These are phyloP conservation scores for Macrosiphum euphorbiae DNA, from an alignment of 2,888 invertebrate genomes.

Conservation along the genomic window DNA sequence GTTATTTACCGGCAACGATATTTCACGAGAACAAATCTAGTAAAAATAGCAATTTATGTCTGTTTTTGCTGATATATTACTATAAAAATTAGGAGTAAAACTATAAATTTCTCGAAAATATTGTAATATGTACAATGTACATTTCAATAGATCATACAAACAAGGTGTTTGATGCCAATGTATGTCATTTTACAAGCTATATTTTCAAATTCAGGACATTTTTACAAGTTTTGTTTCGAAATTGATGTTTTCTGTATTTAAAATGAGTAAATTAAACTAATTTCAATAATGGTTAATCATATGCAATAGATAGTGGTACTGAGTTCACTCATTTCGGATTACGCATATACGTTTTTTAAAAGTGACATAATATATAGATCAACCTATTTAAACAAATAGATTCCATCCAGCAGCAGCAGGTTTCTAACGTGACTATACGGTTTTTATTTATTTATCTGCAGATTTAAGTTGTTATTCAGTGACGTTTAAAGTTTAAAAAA, in stretches of 20 bases:
- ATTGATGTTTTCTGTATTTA: not conserved
- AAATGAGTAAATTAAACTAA: not conserved
- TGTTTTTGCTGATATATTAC: not conserved
- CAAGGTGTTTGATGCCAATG: not conserved
- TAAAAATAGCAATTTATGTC: not conserved
- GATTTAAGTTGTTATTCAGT: not conserved
- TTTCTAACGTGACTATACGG: slow-evolving; percentile 16
- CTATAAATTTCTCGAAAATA: not conserved
- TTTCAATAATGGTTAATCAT: not conserved
- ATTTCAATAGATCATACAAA: not conserved
- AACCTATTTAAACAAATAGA: not conserved
- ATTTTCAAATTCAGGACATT: not conserved
- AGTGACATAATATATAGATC: not conserved
- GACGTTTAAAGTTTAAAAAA: not conserved
- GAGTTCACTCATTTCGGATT: not conserved
- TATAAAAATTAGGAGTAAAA: not conserved
- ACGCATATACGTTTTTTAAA: not conserved
- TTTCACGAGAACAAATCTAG: not conserved
- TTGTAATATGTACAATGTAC: not conserved
- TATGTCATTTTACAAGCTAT: not conserved
- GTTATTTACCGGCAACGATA: not conserved
- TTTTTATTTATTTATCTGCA: slow-evolving; percentile 3
- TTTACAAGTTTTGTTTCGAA: not conserved
- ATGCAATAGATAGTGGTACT: not conserved
- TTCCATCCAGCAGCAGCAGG: not conserved